Conservation (phyloP, 2,113 vertebrate species). For the Callopanchax toddi region DNA sequence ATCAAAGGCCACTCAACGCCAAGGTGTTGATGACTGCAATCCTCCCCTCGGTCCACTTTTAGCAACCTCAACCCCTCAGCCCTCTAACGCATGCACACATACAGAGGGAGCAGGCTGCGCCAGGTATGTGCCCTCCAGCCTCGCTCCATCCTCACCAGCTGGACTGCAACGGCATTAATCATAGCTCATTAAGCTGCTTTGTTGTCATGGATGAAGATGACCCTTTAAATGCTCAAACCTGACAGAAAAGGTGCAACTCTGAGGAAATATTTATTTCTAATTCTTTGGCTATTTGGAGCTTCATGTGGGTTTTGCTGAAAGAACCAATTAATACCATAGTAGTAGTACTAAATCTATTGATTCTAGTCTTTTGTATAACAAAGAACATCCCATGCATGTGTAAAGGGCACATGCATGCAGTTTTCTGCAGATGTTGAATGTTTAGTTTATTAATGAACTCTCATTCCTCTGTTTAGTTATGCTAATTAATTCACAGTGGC, state of each 20-base stretch:
- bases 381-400: background rate
- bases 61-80: constrained; percentile 62
- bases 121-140: constrained; percentile 58
- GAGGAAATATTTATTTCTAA: too few relatives aligned
- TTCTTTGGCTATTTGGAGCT: too few relatives aligned
- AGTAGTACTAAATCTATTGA: too few relatives aligned
- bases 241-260: background rate
- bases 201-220: constrained; percentile 30
- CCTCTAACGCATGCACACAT: constrained; percentile 25
- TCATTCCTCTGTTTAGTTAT: constrained; percentile 18
- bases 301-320: too few relatives aligned
- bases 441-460: constrained; percentile 27
- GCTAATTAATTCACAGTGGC: constrained; percentile 44
- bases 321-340: too few relatives aligned
- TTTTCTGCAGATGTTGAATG: background rate
- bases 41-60: constrained; percentile 76
- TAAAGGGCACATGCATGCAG: background rate
- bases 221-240: background rate
- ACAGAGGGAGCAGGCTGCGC: constrained; percentile 10
- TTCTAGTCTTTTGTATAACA: background rate
- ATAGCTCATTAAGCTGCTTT: constrained; percentile 66
- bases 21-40: constrained; percentile 82
- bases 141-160: constrained; percentile 13
- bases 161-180: constrained; percentile 59
- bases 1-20: constrained; percentile 76